phyloP scores from a whole-genome alignment of 23 tunicate genomes.

The Halocynthia aurantium region DNA sequence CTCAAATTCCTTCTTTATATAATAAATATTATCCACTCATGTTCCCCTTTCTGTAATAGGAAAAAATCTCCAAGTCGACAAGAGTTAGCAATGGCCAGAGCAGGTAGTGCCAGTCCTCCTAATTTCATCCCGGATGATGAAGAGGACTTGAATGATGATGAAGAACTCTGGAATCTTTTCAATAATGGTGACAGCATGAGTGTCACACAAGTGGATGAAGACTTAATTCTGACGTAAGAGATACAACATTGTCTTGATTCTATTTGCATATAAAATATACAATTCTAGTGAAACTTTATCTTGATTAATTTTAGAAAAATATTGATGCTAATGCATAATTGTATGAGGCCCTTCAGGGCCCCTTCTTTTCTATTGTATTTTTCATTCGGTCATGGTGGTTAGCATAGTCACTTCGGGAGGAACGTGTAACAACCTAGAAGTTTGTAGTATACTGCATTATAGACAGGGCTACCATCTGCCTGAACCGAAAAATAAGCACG shows the following conservation, averaged over 20 bases:
- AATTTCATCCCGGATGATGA: conserved; percentile 25
- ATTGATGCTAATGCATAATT: too few species aligned
- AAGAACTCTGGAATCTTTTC: conserved; percentile 55
- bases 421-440: too few species aligned
- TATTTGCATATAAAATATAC: too few species aligned
- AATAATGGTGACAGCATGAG: conserved; percentile 25
- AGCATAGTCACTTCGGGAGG: too few species aligned
- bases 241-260: not conserved
- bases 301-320: too few species aligned
- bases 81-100: not conserved
- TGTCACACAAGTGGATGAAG: conserved; percentile 12
- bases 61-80: not conserved
- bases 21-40: not conserved
- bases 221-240: conserved; percentile 23
- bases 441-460: too few species aligned
- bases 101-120: conserved; percentile 25
- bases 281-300: too few species aligned
- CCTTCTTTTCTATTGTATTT: too few species aligned
- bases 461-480: too few species aligned
- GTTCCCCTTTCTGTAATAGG: not conserved
- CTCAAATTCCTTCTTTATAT: not conserved
- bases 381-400: too few species aligned
- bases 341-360: too few species aligned
- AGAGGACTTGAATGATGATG: conserved; percentile 26
- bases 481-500: too few species aligned